Conservation (phyloP, 64 coral and sea anemone genomes). For the Montipora cactus region DNA sequence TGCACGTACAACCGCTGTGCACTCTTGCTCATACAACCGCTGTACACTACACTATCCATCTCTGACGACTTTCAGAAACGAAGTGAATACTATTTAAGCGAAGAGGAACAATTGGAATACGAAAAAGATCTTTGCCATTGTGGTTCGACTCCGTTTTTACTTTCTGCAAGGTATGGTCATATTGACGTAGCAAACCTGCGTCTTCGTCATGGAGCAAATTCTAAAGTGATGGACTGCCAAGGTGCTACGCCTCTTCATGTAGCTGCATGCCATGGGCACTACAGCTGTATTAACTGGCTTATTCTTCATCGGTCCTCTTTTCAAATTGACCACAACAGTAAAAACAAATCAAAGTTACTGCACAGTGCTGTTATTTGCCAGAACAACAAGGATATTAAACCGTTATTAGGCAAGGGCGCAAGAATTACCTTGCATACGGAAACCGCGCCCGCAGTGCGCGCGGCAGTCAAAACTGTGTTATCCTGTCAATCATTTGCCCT, state of each 20-base stretch:
- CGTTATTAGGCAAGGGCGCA: not conserved
- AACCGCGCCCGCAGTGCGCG: too few species aligned
- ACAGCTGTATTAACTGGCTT: slow-evolving; percentile 33
- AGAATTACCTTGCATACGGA: not conserved
- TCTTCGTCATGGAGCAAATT: slow-evolving; percentile 4
- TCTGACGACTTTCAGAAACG: too few species aligned
- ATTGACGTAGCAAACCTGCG: not conserved
- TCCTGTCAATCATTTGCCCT: too few species aligned
- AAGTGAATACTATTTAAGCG: not conserved
- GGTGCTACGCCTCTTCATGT: slow-evolving; percentile 55
- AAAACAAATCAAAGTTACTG: slow-evolving; percentile 36
- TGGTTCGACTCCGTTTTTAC: slow-evolving; percentile 20
- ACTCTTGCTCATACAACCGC: too few species aligned
- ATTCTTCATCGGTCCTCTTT: not conserved
- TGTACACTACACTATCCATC: not conserved
- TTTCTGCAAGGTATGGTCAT: slow-evolving; percentile 46
- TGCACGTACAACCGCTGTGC: not conserved
- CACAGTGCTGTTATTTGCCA: slow-evolving; percentile 52
- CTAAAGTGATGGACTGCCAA: not conserved
- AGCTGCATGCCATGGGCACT: slow-evolving; percentile 65
- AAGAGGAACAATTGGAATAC: not conserved
- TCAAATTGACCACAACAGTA: slow-evolving; percentile 20
- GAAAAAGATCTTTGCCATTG: not conserved
- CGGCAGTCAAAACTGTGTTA: too few species aligned
- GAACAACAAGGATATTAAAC: slow-evolving; percentile 4